Evolutionary conservation across 2,888 invertebrate species (phyloP).

Genomic region (Amphipyra berbera): DNA sequence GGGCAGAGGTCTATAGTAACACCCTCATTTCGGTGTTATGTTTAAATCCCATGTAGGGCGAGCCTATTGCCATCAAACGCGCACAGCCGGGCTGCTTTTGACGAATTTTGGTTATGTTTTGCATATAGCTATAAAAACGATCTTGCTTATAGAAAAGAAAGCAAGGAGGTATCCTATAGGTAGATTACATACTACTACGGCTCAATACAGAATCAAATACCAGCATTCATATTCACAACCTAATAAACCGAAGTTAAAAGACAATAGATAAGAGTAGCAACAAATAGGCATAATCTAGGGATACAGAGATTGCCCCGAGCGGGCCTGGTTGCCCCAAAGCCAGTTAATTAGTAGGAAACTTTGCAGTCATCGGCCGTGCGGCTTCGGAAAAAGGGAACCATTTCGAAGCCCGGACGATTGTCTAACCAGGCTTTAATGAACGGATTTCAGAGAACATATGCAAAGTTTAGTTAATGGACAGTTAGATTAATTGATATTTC

Average conservation of each 20-base stretch:
- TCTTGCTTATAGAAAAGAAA: too few relatives aligned
- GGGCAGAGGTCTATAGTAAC: too few relatives aligned
- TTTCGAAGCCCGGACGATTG: slow-evolving; percentile 39
- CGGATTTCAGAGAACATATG: slow-evolving; percentile 29
- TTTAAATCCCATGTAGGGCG: too few relatives aligned
- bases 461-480: slow-evolving; percentile 13
- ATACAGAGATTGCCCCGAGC: slow-evolving; percentile 37
- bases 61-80: too few relatives aligned
- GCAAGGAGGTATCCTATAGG: too few relatives aligned
- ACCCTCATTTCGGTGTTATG: too few relatives aligned
- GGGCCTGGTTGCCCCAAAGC: slow-evolving; percentile 53
- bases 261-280: slow-evolving; percentile 44
- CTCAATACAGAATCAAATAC: neutral
- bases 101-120: neutral
- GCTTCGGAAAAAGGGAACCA: slow-evolving; percentile 40
- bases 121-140: too few relatives aligned
- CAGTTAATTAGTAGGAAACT: slow-evolving; percentile 76
- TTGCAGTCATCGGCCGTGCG: slow-evolving; percentile 64
- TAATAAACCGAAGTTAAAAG: slow-evolving; percentile 11
- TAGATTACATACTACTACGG: too few relatives aligned
- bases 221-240: neutral
- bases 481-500: too few relatives aligned
- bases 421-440: slow-evolving; percentile 44
- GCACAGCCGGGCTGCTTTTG: too few relatives aligned
- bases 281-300: slow-evolving; percentile 61